Evolutionary conservation across 1,140 invertebrate genomes (phyloP), one percentile per base, ranked within the genome.

Genomic region (Harlomillsia oculata): DNA sequence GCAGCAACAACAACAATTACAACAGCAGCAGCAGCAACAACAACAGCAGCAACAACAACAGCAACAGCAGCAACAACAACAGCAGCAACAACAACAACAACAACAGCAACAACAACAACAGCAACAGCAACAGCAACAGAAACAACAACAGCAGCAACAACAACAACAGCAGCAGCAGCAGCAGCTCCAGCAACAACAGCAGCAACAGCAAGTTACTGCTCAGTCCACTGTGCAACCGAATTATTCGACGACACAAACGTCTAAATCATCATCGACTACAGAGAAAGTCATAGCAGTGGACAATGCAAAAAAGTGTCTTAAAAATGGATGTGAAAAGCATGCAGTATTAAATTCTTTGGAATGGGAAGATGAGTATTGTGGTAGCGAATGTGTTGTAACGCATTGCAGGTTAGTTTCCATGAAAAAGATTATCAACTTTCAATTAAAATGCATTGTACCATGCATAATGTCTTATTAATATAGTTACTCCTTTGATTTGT

Each of bases 281-380:
- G n/a, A n/a, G n/a, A n/a, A n/a, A n/a, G n/a, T n/a, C n/a, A n/a
- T n/a, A n/a, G n/a, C n/a, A 36, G 21, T n/a, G n/a, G n/a, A n/a
- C n/a, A n/a, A n/a, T n/a, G n/a, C n/a, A n/a, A n/a, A n/a, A 52
- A 59, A 62, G 43, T 95, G 89, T 75, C 85, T 90, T 64, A 81
- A 91, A 54, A 83, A 86, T 67, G 91, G 92, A 45, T 97, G 92
- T 72, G 81, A 80, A 28, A 96, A 96, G 74, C 81, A 82, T 36
- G 89, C 90, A 40, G 83, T 94, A 62, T 81, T 89, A 37, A 94
- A 89, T 74, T 82, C 84, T n/a, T n/a, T n/a, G n/a, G 90, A 94
- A 73, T 97, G 92, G 92, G 92, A 96, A 71, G 87, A 92, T 70
- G 91, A 96, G 74, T 97, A 95, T 72, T 97, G 93, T 75, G 92